Evolutionary conservation across 1,140 invertebrate species (phyloP).

Genomic region (Anoplophora glabripennis): DNA sequence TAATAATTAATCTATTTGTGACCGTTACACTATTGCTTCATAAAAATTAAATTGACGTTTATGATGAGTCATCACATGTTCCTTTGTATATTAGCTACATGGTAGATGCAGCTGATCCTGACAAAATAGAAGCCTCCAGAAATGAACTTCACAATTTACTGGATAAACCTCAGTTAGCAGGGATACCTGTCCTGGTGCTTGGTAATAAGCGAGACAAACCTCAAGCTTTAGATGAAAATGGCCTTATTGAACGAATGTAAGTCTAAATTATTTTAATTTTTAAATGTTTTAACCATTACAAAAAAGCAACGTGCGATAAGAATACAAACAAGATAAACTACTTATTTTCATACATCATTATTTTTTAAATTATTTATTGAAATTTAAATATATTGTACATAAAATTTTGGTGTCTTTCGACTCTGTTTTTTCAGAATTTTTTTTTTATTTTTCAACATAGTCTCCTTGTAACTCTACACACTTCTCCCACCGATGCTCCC

Average conservation of each 20-base stretch:
- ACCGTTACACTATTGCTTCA: not conserved
- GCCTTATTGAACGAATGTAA: constrained; percentile 98
- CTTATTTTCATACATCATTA: no score
- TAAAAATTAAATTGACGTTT: constrained; percentile 1
- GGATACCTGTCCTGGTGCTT: constrained; percentile 96
- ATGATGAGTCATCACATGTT: not conserved
- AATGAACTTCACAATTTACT: constrained; percentile 97
- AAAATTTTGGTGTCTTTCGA: no score
- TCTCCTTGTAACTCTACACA: no score
- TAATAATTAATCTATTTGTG: not conserved
- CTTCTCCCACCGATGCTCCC: no score
- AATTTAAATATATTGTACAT: no score
- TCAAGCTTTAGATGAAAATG: constrained; percentile 95
- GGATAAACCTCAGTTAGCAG: constrained; percentile 95
- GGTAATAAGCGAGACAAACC: constrained; percentile 98
- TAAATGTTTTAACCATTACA: constrained; percentile 3
- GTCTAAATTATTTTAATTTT: constrained; percentile 47
- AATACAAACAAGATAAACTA: no score
- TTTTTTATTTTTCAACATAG: no score
- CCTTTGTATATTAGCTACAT: constrained; percentile 72
- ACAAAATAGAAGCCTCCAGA: constrained; percentile 97
- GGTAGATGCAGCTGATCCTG: constrained; percentile 98
- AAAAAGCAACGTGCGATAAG: no score
- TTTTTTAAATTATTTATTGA: no score
- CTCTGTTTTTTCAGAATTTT: no score